Percentiles rank a stretch among this genome's conserved stretches.
phyloP scores from a whole-genome alignment of 2,797 vertebrate species.

The Enteromius fasciolatus region DNA sequence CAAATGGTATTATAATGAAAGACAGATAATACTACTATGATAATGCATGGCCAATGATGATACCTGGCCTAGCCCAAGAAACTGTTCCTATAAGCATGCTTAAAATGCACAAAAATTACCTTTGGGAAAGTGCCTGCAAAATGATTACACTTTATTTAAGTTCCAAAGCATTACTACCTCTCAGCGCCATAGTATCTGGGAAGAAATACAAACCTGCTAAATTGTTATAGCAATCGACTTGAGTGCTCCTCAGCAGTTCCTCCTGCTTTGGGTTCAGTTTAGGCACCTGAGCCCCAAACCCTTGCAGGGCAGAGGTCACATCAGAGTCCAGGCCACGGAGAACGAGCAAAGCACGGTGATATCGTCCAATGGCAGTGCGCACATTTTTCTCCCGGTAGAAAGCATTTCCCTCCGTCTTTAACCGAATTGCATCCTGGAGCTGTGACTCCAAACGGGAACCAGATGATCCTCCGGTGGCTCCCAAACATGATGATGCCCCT shows the following conservation, averaged over 20 bases:
- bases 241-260: slow-evolving; percentile 76
- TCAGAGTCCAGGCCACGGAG: slow-evolving; percentile 84
- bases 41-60: background rate
- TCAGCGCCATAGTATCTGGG: background rate
- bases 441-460: slow-evolving; percentile 65
- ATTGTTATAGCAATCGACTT: slow-evolving; percentile 92
- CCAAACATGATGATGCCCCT: slow-evolving; percentile 25
- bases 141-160: background rate
- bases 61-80: background rate
- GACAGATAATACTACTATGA: background rate
- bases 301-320: slow-evolving; percentile 74
- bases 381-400: slow-evolving; percentile 83
- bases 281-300: slow-evolving; percentile 73
- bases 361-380: slow-evolving; percentile 84
- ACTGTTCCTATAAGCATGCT: no score
- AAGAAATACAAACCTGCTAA: slow-evolving; percentile 80
- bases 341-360: slow-evolving; percentile 86
- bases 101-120: background rate
- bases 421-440: slow-evolving; percentile 78
- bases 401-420: slow-evolving; percentile 85
- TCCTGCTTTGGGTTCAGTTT: slow-evolving; percentile 78
- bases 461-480: slow-evolving; percentile 45
- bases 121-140: background rate
- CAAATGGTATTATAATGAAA: background rate
- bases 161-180: background rate